Base-by-base conservation (phyloP, 2,797 vertebrate species). In the Naso thynnoides region DNA sequence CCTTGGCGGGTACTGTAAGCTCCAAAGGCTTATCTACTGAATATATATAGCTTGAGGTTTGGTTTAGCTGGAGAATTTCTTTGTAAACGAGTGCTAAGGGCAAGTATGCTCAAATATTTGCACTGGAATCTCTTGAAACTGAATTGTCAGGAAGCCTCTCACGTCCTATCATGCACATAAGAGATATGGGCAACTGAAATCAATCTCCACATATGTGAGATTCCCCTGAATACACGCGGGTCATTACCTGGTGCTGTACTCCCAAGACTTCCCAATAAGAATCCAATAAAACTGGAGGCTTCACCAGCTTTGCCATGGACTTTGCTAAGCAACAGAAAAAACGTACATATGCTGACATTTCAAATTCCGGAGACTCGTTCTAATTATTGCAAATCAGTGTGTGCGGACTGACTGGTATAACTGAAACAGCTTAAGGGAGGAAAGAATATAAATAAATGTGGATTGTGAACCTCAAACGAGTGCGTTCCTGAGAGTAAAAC, bases 271-370 rank as follows among this genome's bases (percentile, higher is more conserved):
- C 5, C 21, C 19, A 42, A 41, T 49, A 23, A 53, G 23, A 56
- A 60, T 70, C 23, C 21, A 65, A 38, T 65, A 39, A 56, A 42
- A 57, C 48, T 8, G 10, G 15, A 70, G 38, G 58, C 11, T 61
- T 57, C 31, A 36, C 19, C 10, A 10, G 41, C 6, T 42, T 33
- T 42, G 10, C 6, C 8, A 4, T 2, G 4, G 4, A 54, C 50
- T 23, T 19, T 21, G 27, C 26, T 7, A 14, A 58, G 13, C 16
- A 16, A n/a, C 15, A 75, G 44, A n/a, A 69, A 8, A 73, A 63
- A 67, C 8, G 31, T 36, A 11, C 0, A 0, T 59, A 61, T 53
- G 33, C 48, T 70, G 68, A 73, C 52, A 71, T 71, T 73, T 72
- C 31, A 60, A 73, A 15, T 33, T 19, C 50, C 29, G 9, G 3